Base-by-base conservation (phyloP, 64 coral and sea anemone species). In the Trachythela sp. region DNA sequence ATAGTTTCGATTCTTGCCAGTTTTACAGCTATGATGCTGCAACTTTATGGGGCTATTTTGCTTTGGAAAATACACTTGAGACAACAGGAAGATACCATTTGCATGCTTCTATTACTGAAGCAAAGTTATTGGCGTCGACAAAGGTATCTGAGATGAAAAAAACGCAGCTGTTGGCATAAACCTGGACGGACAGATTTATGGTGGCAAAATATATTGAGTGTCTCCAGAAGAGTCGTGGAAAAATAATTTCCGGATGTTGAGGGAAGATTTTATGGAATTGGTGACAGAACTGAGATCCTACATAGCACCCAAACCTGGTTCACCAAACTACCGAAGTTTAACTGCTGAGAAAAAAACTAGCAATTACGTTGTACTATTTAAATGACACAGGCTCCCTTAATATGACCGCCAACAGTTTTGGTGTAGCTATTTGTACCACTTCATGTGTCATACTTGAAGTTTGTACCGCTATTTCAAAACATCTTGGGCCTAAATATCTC, bases 51-150 rank as follows among this genome's bases (percentile, higher is more conserved):
- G 7, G 27, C 7, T 35, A 27, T 77, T 22, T 32, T 77, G 4
- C 71, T 77, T 38, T 77, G 71, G 71, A 77, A 77, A 77, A 77
- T 77, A 77, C 71, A 77, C 26, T 32, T 77, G 71, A 32, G 17
- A 17, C 71, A 35, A 38, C 71, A 77, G 26, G 71, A 77, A 35
- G 31, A 77, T 18, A n/a, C 71, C 4, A 77, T 77, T 77, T 38
- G 32, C 36, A 77, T 38, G 36, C 29, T 35, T 77, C 29, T 77
- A 38, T 77, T 77, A 77, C 59, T 2, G 29, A 77, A 77, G 71
- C 24, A 77, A 38, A 77, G 71, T 35, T 77, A 77, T 77, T 77
- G 71, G 71, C 71, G 71, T 38, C 71, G 30, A 38, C 36, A 13
- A n/a, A 77, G 71, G 26, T 38, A 38, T 27, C 6, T 77, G 6